A percentile compares a stretch with the other conserved stretches of the same genome.
Evolutionary conservation across 2,113 vertebrate species (phyloP).

Genomic region (Festucalex cinctus): DNA sequence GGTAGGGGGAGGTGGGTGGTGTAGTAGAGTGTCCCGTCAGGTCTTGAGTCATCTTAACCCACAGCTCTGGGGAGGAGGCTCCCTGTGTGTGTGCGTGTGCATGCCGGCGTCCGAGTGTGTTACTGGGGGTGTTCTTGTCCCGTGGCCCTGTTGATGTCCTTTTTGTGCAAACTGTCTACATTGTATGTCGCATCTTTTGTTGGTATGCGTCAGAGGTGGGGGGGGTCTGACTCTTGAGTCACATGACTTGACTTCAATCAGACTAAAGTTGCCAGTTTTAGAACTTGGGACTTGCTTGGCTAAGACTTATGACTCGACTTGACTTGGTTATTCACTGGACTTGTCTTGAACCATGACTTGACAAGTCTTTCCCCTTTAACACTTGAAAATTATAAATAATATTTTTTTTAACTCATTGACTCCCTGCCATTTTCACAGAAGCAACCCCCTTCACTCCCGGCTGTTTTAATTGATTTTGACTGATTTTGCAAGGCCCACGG

Average conservation of each 20-base stretch:
- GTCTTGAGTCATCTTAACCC: slow-evolving; percentile 60
- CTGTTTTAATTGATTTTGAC: no score
- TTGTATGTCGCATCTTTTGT: slow-evolving; percentile 60
- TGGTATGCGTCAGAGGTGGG: slow-evolving; percentile 30
- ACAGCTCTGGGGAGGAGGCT: slow-evolving; percentile 44
- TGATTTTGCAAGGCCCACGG: no score
- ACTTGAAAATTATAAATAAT: no score
- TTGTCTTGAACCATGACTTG: no score
- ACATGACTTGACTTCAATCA: background rate
- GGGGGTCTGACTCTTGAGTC: slow-evolving; percentile 1
- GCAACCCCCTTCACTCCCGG: no score
- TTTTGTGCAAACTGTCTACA: slow-evolving; percentile 59
- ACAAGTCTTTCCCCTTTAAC: no score
- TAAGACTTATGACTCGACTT: background rate
- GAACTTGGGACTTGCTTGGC: background rate
- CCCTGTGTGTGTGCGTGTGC: slow-evolving; percentile 31
- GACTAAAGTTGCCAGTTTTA: background rate
- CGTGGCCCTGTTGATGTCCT: slow-evolving; percentile 54
- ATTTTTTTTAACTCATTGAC: no score
- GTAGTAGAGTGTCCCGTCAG: slow-evolving; percentile 46
- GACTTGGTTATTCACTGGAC: no score
- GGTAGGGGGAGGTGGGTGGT: slow-evolving; percentile 57
- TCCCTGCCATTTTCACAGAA: no score
- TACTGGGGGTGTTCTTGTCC: slow-evolving; percentile 28
- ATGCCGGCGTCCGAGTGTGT: slow-evolving; percentile 27